These are phyloP conservation scores for Actinopyga echinites DNA, from an alignment of 53 echinoderm and acorn worm species.

Conservation along the genomic window DNA sequence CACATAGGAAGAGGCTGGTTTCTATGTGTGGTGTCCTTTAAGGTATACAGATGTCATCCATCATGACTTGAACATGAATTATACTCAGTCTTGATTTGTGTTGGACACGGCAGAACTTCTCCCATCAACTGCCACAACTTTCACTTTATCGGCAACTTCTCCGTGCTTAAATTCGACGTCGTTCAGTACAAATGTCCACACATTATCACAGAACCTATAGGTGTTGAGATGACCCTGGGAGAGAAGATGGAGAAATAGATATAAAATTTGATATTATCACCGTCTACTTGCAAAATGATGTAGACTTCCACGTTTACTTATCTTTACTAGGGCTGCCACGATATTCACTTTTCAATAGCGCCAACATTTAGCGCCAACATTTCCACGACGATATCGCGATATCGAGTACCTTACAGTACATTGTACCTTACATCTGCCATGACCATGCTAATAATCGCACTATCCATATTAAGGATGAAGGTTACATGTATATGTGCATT, in stretches of 20 bases:
- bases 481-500: too few species aligned
- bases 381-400: too few species aligned
- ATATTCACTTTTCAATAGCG: too few species aligned
- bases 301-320: too few species aligned
- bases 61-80: not conserved
- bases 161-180: conserved; percentile 93
- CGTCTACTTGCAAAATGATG: too few species aligned
- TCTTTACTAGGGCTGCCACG: too few species aligned
- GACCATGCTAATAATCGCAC: too few species aligned
- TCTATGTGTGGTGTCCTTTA: not conserved
- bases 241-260: not conserved
- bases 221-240: conserved; percentile 95
- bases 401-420: too few species aligned
- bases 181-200: conserved; percentile 98
- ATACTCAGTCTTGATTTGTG: conserved; percentile 55
- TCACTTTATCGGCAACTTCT: conserved; percentile 91
- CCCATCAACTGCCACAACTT: conserved; percentile 96
- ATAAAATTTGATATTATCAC: too few species aligned
- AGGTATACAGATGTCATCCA: not conserved
- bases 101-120: conserved; percentile 69
- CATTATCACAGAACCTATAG: conserved; percentile 98
- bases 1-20: not conserved
- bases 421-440: too few species aligned
- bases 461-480: too few species aligned
- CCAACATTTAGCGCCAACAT: too few species aligned